These are phyloP conservation scores for Catamblyrhynchus diadema DNA, from an alignment of 2,797 vertebrate genomes.

Conservation along the genomic window DNA sequence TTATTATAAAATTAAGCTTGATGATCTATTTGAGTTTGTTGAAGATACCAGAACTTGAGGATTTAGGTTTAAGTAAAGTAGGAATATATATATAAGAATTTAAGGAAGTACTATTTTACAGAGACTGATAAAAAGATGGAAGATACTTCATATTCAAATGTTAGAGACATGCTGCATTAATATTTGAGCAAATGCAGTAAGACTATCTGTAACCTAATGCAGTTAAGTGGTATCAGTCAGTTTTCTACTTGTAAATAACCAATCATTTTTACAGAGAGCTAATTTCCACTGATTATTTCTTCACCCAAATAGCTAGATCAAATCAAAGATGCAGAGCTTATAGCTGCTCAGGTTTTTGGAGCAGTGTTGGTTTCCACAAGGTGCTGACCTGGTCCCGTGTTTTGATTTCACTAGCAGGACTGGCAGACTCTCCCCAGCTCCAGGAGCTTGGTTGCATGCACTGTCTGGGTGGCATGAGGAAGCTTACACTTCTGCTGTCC, in stretches of 20 bases:
- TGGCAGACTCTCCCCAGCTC: background rate
- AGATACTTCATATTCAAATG: slow-evolving; percentile 37
- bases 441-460: background rate
- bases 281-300: slow-evolving; percentile 22
- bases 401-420: background rate
- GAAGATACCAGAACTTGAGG: slow-evolving; percentile 27
- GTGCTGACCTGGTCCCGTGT: background rate
- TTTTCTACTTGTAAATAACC: slow-evolving; percentile 29
- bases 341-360: background rate
- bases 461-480: background rate
- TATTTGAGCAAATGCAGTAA: slow-evolving; percentile 42
- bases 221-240: slow-evolving; percentile 19
- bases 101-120: slow-evolving; percentile 31
- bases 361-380: background rate
- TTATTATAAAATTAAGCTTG: slow-evolving; percentile 62
- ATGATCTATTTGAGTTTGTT: slow-evolving; percentile 40
- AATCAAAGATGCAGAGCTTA: background rate
- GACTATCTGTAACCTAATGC: slow-evolving; percentile 4
- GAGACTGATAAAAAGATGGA: slow-evolving; percentile 20
- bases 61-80: slow-evolving; percentile 60
- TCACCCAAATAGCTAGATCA: background rate
- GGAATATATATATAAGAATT: slow-evolving; percentile 29
- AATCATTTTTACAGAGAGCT: slow-evolving; percentile 22
- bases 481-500: slow-evolving; percentile 8
- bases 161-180: slow-evolving; percentile 24